A percentile compares a stretch with the other conserved stretches of the same genome.
Conservation (phyloP, 2,113 vertebrate genomes). For the Pelodiscus sinensis region DNA sequence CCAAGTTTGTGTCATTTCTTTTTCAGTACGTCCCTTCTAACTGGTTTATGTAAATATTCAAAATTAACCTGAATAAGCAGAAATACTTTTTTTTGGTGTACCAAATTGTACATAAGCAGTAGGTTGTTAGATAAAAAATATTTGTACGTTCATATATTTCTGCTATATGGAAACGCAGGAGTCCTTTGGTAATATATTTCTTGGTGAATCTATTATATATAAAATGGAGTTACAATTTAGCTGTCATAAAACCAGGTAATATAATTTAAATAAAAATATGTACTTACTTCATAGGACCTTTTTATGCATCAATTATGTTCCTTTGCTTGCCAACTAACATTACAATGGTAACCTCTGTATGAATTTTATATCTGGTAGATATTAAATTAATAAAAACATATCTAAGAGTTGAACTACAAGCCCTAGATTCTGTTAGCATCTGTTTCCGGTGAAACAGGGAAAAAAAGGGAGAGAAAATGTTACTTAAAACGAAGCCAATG, state of each 20-base stretch:
- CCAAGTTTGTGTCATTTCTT: not conserved
- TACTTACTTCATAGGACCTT: constrained; percentile 71
- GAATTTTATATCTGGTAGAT: constrained; percentile 71
- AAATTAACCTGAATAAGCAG: constrained; percentile 57
- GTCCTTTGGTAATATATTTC: constrained; percentile 72
- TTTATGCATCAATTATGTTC: constrained; percentile 77
- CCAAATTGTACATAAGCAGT: constrained; percentile 57
- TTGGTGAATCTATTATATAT: constrained; percentile 81
- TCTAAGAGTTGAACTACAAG: constrained; percentile 63
- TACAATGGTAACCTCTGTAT: constrained; percentile 75
- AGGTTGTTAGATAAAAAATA: constrained; percentile 66
- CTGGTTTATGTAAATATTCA: constrained; percentile 28
- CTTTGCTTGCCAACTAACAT: constrained; percentile 71
- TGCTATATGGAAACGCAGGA: constrained; percentile 69
- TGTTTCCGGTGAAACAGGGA: constrained; percentile 37
- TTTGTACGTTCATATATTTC: constrained; percentile 71
- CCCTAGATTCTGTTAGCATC: too few species aligned
- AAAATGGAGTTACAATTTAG: constrained; percentile 80
- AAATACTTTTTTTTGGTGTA: constrained; percentile 23
- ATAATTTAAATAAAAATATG: constrained; percentile 86
- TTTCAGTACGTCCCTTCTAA: not conserved
- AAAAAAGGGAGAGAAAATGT: constrained; percentile 46
- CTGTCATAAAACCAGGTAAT: constrained; percentile 78
- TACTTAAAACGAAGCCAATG: constrained; percentile 33
- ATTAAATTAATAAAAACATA: constrained; percentile 76